Percentiles rank a stretch among this genome's conserved stretches.
phyloP scores from a whole-genome alignment of 1,140 invertebrate species.

The Papilio xuthus region DNA sequence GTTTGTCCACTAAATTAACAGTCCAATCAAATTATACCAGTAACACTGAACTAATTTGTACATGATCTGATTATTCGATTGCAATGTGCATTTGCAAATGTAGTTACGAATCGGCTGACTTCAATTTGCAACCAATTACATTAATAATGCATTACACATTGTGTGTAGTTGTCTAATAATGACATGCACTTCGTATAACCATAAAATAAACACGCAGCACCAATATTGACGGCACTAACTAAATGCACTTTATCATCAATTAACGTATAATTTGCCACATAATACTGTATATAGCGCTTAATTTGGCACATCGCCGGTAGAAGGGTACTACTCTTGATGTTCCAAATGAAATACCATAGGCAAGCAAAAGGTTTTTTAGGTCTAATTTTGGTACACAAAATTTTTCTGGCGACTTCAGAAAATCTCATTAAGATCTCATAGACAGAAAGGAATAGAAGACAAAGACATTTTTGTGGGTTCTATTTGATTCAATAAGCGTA shows the following conservation, averaged over 20 bases:
- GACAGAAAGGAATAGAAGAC: no score
- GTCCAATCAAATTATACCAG: neutral
- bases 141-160: neutral
- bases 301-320: neutral
- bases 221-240: neutral
- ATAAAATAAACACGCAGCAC: neutral
- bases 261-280: neutral
- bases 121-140: slow-evolving; percentile 12
- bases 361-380: no score
- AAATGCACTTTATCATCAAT: neutral
- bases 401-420: no score
- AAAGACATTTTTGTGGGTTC: no score
- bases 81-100: neutral
- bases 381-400: no score
- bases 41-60: neutral
- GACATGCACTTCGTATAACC: neutral
- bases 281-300: neutral
- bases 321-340: no score
- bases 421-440: no score
- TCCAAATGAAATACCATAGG: no score
- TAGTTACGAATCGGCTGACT: neutral
- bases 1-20: no score
- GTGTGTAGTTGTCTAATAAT: neutral
- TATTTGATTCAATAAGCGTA: no score
- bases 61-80: neutral